Base-by-base conservation (phyloP, 1,140 invertebrate genomes). In the Zaprionus lachaisei region DNA sequence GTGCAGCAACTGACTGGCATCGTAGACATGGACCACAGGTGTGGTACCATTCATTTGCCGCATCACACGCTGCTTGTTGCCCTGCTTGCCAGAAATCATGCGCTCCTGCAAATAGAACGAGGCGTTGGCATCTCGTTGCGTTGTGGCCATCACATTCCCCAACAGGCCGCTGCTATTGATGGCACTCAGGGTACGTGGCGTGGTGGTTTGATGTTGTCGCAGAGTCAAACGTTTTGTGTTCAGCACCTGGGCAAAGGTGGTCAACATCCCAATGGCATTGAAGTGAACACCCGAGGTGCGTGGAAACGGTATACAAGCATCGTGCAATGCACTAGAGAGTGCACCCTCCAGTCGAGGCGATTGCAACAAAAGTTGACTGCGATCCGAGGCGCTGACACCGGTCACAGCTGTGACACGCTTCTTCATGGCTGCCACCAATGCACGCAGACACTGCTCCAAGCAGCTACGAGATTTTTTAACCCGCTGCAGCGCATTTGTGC, bases 221-320 rank as follows among this genome's bases (percentile, higher is more conserved):
- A 93, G 60, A 1, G 83, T 92, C 22, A 96, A 93, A 78, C 96
- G 94, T 78, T 96, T 95, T 2, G 96, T 94, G 81, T 96, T 96
- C 12, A 95, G 94, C 1, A 96, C 96, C 69, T 97, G 95, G 54
- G 96, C 96, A 93, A 99, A 99, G 71, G 96, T 97, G 9, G 98
- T 97, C 28, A 98, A 93, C 26, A 96, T 95, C 79, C 96, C 96
- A 31, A 96, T 96, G 44, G 96, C 96, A 93, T 97, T 98, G 94
- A 99, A 99, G 91, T 96, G 96, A 1, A 97, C 98, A 5, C 98
- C 98, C 14, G 97, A 98, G 1, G 98, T 99, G 64, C 97, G 94
- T 1, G 98, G 98, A 94, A 98, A 99, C 1, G 98, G 98, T 75
- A 99, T 97, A 81, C 96, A 97, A n/a, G 96, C 95, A 90, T 97